Evolutionary conservation across 2,888 invertebrate genomes (phyloP).

Genomic region (Ormyrus rosae): DNA sequence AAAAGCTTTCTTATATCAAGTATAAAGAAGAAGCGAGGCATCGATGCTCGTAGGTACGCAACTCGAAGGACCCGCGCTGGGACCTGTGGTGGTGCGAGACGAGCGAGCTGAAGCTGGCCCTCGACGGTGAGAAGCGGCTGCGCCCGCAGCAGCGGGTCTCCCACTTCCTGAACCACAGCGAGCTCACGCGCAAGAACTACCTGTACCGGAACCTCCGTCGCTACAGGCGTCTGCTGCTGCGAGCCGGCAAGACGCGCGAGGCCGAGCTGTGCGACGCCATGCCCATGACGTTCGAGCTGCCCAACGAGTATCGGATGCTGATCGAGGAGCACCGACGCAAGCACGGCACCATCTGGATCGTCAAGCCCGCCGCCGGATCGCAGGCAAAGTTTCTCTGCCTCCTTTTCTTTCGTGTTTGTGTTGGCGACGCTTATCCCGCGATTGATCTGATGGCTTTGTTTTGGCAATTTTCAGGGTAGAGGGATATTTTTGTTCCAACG

Average conservation of each 20-base stretch:
- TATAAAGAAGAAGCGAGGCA: not conserved
- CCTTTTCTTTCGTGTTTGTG: too few species aligned
- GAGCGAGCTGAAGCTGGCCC: slow-evolving; percentile 75
- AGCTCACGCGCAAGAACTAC: slow-evolving; percentile 80
- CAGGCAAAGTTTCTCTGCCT: slow-evolving; percentile 71
- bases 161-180: slow-evolving; percentile 80
- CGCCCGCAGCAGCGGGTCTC: slow-evolving; percentile 76
- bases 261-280: slow-evolving; percentile 78
- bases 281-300: slow-evolving; percentile 80
- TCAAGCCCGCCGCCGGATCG: slow-evolving; percentile 80
- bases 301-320: slow-evolving; percentile 80
- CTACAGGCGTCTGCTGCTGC: slow-evolving; percentile 69
- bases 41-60: slow-evolving; percentile 64
- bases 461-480: slow-evolving; percentile 75
- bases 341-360: slow-evolving; percentile 80
- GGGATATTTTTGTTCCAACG: slow-evolving; percentile 81
- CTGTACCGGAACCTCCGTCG: slow-evolving; percentile 78
- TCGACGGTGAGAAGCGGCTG: slow-evolving; percentile 61
- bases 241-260: slow-evolving; percentile 70
- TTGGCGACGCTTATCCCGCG: too few species aligned
- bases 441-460: too few species aligned
- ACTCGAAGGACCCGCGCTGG: slow-evolving; percentile 74
- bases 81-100: slow-evolving; percentile 80
- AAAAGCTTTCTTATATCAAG: not conserved
- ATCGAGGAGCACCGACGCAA: slow-evolving; percentile 79